phyloP scores from a whole-genome alignment of 2,113 vertebrate genomes.

The Lepisosteus oculatus region DNA sequence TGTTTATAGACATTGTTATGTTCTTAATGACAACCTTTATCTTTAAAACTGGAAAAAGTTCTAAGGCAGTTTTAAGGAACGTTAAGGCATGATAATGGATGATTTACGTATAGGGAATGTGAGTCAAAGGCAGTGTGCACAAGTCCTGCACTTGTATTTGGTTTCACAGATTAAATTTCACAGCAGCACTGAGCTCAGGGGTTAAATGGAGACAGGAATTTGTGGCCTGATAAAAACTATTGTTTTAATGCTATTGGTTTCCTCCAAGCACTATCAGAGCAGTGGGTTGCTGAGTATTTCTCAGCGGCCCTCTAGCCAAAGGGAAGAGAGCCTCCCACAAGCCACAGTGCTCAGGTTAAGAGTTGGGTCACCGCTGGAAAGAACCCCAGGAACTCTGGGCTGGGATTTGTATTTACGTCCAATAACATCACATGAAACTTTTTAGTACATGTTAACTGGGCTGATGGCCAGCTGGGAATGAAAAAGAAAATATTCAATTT shows the following conservation, averaged over 20 bases:
- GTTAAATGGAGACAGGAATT: constrained; percentile 42
- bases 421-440: neutral
- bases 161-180: constrained; percentile 17
- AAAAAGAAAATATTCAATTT: too few relatives aligned
- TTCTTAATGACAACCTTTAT: too few relatives aligned
- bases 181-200: constrained; percentile 5
- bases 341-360: constrained; percentile 2
- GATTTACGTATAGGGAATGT: too few relatives aligned
- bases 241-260: constrained; percentile 49
- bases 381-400: neutral
- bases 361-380: constrained; percentile 1
- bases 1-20: too few relatives aligned
- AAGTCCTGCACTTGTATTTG: too few relatives aligned
- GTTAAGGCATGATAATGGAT: too few relatives aligned
- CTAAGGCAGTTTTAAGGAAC: too few relatives aligned
- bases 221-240: constrained; percentile 40
- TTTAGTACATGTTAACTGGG: neutral
- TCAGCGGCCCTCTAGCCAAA: constrained; percentile 10
- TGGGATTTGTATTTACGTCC: constrained; percentile 17
- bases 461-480: neutral
- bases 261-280: constrained; percentile 32
- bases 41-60: too few relatives aligned
- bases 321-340: constrained; percentile 20
- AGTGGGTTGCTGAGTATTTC: constrained; percentile 27
- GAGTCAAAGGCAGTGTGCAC: too few relatives aligned